phyloP scores from a whole-genome alignment of 1,140 invertebrate species.

The Apis florea region DNA sequence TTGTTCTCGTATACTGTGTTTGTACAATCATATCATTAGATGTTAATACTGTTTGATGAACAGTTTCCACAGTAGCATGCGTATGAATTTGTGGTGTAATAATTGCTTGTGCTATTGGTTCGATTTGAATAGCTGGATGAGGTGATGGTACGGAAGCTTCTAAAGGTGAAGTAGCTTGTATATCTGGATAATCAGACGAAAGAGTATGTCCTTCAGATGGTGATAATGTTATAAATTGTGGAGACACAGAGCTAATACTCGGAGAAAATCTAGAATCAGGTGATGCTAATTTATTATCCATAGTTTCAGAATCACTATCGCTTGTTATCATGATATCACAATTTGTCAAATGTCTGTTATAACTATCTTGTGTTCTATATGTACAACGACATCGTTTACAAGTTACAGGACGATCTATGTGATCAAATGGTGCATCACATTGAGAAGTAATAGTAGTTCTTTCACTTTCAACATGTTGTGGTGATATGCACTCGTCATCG shows the following conservation, averaged over 20 bases:
- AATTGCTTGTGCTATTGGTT: conserved; percentile 75
- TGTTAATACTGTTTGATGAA: conserved; percentile 79
- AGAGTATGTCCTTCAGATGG: conserved; percentile 75
- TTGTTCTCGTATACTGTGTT: conserved; percentile 77
- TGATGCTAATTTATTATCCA: conserved; percentile 74
- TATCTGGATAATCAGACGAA: conserved; percentile 72
- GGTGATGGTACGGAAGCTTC: conserved; percentile 76
- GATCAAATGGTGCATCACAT: conserved; percentile 51
- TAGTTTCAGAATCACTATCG: conserved; percentile 86
- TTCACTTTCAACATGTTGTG: conserved; percentile 68
- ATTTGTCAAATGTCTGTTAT: conserved; percentile 88
- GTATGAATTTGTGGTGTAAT: conserved; percentile 76
- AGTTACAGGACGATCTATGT: conserved; percentile 87
- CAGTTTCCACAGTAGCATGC: conserved; percentile 76
- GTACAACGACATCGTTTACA: conserved; percentile 93
- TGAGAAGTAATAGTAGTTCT: conserved; percentile 72
- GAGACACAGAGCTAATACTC: conserved; percentile 69
- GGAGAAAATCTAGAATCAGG: conserved; percentile 73
- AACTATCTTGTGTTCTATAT: conserved; percentile 93
- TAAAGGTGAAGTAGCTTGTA: conserved; percentile 74
- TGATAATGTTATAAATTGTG: conserved; percentile 74
- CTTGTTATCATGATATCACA: conserved; percentile 89
- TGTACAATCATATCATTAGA: conserved; percentile 77
- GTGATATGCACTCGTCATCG: conserved; percentile 75
- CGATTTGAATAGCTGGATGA: conserved; percentile 74